phyloP scores from a whole-genome alignment of 2,113 vertebrate species.

The Podarcis cretensis region DNA sequence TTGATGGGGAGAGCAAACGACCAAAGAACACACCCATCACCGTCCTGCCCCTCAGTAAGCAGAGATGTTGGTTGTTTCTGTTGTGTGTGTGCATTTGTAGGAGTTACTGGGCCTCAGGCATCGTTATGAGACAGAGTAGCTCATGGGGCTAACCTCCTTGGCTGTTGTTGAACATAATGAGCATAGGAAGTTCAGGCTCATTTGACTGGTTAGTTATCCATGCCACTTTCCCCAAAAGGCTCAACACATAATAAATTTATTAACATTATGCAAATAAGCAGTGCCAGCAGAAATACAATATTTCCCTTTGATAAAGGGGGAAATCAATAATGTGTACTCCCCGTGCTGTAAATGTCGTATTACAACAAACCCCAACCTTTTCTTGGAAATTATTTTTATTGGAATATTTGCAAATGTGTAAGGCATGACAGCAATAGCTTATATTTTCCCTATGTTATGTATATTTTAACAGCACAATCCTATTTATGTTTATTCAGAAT shows the following conservation, averaged over 20 bases:
- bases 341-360: no score
- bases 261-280: not conserved
- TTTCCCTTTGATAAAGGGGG: not conserved
- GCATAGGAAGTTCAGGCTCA: not conserved
- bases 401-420: no score
- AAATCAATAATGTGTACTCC: not conserved
- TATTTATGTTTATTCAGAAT: no score
- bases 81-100: not conserved
- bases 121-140: not conserved
- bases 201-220: not conserved
- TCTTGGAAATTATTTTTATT: no score
- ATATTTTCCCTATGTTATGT: no score
- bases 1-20: conserved; percentile 93
- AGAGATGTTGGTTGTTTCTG: not conserved
- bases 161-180: not conserved
- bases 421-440: no score
- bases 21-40: conserved; percentile 95
- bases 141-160: not conserved
- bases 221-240: not conserved
- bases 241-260: not conserved
- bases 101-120: no score
- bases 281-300: not conserved
- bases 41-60: conserved; percentile 92
- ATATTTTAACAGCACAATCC: no score
- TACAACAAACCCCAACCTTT: no score